phyloP scores from a whole-genome alignment of 2,797 vertebrate genomes.

The Melanotaenia nigrans region DNA sequence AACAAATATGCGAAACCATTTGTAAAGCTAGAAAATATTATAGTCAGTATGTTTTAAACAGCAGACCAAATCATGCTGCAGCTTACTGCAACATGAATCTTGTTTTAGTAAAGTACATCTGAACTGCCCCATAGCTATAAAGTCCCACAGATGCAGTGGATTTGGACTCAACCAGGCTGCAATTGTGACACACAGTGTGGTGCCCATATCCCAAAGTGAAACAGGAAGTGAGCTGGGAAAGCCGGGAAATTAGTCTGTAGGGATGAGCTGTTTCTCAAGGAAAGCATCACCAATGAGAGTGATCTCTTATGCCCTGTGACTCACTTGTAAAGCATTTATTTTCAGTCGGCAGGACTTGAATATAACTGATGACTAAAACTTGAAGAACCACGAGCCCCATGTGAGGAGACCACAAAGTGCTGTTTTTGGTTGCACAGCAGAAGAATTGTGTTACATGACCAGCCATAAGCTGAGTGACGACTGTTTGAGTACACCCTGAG shows the following conservation, averaged over 20 bases:
- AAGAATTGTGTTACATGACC: constrained; percentile 33
- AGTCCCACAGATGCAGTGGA: constrained; percentile 40
- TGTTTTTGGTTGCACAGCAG: constrained; percentile 51
- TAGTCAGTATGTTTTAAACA: constrained; percentile 10
- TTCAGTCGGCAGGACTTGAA: constrained; percentile 55
- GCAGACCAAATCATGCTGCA: constrained; percentile 15
- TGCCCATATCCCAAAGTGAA: constrained; percentile 58
- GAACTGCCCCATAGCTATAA: constrained; percentile 45
- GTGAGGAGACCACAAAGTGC: constrained; percentile 59
- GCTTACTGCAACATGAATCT: constrained; percentile 12
- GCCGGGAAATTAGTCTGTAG: constrained; percentile 68
- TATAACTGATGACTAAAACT: constrained; percentile 69
- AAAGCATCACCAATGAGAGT: constrained; percentile 56
- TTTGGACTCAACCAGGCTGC: constrained; percentile 18
- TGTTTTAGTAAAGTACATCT: constrained; percentile 23
- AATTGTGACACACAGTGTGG: constrained; percentile 54
- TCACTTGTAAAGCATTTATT: constrained; percentile 72
- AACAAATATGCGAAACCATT: constrained; percentile 40
- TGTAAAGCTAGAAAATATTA: constrained; percentile 42
- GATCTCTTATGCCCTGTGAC: constrained; percentile 57
- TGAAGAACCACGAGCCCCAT: constrained; percentile 53
- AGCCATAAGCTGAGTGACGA: constrained; percentile 26
- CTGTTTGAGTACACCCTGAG: background rate
- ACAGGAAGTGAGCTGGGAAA: constrained; percentile 73
- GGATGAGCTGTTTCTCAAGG: constrained; percentile 75